Evolutionary conservation across 2,888 invertebrate genomes (phyloP).

Genomic region (Lasioglossum zephyrum): DNA sequence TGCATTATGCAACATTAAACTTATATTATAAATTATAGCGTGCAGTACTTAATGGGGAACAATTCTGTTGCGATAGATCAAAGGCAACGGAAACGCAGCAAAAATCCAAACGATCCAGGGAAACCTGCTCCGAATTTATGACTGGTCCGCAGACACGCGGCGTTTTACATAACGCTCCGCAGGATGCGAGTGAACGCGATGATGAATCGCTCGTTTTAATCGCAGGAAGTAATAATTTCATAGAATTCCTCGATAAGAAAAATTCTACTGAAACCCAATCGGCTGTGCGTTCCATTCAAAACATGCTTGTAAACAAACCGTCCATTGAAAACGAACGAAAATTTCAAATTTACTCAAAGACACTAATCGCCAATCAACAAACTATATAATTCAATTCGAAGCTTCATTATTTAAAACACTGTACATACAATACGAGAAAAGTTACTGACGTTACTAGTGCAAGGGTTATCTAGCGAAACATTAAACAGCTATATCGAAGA

Average conservation of each 20-base stretch:
- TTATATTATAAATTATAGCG: background rate
- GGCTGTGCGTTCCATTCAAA: background rate
- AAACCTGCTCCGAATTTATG: conserved; percentile 41
- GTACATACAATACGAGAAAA: background rate
- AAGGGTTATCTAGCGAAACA: background rate
- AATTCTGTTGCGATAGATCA: background rate
- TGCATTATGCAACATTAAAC: background rate
- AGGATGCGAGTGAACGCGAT: conserved; percentile 18
- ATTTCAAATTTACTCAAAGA: background rate
- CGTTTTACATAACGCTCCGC: conserved; percentile 19
- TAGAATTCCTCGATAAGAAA: conserved; percentile 21
- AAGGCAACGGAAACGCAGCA: background rate
- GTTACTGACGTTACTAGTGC: background rate
- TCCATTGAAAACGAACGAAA: background rate
- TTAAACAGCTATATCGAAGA: too few relatives aligned
- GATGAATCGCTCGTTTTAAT: conserved; percentile 30
- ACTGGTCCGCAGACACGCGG: conserved; percentile 17
- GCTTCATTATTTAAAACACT: background rate
- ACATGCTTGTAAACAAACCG: background rate
- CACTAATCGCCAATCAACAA: background rate
- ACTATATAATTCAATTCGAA: background rate
- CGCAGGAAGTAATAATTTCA: conserved; percentile 23
- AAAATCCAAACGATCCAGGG: conserved; percentile 12
- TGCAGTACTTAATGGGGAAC: background rate
- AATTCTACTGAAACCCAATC: background rate